Conservation (phyloP, 1,140 invertebrate genomes). For the Neuroterus valhalla region DNA sequence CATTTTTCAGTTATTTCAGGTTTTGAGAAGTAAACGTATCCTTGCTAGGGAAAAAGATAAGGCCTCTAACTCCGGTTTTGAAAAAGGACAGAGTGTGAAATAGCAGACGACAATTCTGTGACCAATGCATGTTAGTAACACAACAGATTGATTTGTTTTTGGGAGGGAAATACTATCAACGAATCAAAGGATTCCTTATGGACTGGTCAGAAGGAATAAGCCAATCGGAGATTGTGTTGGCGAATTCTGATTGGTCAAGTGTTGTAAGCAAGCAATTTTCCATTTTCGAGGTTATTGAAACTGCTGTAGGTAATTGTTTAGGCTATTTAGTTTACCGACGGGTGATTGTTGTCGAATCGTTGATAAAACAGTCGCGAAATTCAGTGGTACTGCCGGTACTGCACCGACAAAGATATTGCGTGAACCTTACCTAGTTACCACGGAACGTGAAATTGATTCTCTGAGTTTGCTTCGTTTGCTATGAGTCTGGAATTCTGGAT, state of each 20-base stretch:
- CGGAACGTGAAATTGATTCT: no score
- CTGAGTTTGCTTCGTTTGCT: no score
- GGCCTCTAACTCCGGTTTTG: neutral
- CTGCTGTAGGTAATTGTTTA: no score
- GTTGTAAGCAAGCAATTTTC: no score
- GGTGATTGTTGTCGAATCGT: no score
- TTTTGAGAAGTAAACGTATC: constrained; percentile 1
- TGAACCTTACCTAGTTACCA: no score
- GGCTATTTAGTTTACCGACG: no score
- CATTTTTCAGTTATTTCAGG: neutral
- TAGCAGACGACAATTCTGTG: constrained; percentile 16
- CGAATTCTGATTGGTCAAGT: neutral
- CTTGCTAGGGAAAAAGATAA: neutral
- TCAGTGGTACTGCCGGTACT: no score
- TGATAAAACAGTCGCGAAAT: no score
- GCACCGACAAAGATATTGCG: no score
- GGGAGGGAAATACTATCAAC: neutral
- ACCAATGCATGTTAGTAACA: neutral
- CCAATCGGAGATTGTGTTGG: neutral
- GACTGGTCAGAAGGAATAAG: neutral
- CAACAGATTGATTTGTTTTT: neutral
- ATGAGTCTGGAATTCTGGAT: no score
- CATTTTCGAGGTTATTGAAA: no score
- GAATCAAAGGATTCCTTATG: neutral
- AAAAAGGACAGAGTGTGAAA: neutral